Percentiles rank a stretch among this genome's conserved stretches.
Evolutionary conservation across 2,797 vertebrate genomes (phyloP).

Genomic region (Enoplosus armatus): DNA sequence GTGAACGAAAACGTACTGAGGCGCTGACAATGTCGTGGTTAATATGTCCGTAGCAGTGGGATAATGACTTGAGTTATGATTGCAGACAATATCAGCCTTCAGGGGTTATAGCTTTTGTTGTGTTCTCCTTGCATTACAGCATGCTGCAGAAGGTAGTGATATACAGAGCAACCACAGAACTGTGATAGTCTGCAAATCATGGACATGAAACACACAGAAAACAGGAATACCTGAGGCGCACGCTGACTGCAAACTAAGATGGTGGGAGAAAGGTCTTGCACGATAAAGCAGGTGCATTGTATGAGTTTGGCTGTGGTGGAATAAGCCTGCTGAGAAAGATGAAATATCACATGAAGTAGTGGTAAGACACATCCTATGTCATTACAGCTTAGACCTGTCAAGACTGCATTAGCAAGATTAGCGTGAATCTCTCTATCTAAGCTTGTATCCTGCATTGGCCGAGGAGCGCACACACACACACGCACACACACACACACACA

Average conservation of each 20-base stretch:
- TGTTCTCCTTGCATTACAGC: slow-evolving; percentile 44
- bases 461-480: slow-evolving; percentile 8
- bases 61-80: slow-evolving; percentile 25
- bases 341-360: slow-evolving; percentile 51
- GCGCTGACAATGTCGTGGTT: slow-evolving; percentile 4
- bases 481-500: slow-evolving; percentile 28
- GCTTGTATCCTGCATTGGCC: slow-evolving; percentile 25
- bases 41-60: slow-evolving; percentile 7
- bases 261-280: neutral
- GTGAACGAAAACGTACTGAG: slow-evolving; percentile 2
- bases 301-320: neutral
- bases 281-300: slow-evolving; percentile 16
- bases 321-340: slow-evolving; percentile 24
- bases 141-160: slow-evolving; percentile 29
- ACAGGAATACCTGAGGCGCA: neutral
- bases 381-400: slow-evolving; percentile 69
- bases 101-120: slow-evolving; percentile 34
- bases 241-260: neutral
- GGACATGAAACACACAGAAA: slow-evolving; percentile 6
- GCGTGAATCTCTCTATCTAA: slow-evolving; percentile 40
- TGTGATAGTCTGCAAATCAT: neutral
- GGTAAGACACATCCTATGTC: slow-evolving; percentile 46
- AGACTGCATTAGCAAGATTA: slow-evolving; percentile 67
- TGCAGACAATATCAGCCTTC: slow-evolving; percentile 29
- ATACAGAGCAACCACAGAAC: neutral